Base-by-base conservation (phyloP, 2,888 invertebrate species). In the Dolichopus griseipennis region DNA sequence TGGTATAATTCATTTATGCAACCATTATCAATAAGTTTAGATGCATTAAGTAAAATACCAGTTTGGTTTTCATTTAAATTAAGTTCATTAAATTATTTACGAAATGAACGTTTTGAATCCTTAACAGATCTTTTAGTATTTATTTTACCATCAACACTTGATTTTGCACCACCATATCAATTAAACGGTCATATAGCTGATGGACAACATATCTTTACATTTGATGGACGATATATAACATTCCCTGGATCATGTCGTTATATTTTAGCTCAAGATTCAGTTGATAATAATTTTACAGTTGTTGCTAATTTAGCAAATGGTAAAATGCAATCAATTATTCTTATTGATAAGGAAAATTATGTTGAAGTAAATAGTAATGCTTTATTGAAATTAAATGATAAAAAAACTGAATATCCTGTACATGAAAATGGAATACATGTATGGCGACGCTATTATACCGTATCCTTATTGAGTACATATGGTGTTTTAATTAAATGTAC, bases 191-290 rank as follows among this genome's bases (percentile, higher is more conserved):
- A 88, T 61, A 78, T 95, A 5, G 84, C 89, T 15, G 91, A 93
- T 76, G 91, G 91, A 1, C 90, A 92, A 75, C 91, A 94, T 81
- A 86, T 93, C 79, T 90, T 93, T 82, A 94, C 93, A 0, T 95
- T 95, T 81, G 96, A 96, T 79, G 90, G 91, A 0, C 87, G 88
- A 73, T 90, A 92, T 77, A 83, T 90, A 72, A 88, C 90, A 9
- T 90, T 93, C 84, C 88, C 89, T 27, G 94, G 93, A 61, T 85
- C 84, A 66, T 96, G 96, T 83, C 89, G 89, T 76, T 95, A 95
- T 79, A 83, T 95, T 1, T 82, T 96, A 8, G 90, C 90, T 0
- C 89, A 92, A 74, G 96, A 97, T 80, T 88, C 90, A 75, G 86
- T 89, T 20, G 90, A 95, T 78, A 88, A 92, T 70, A 93, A 94